Conservation (phyloP, 2,797 vertebrate species). For the Mastacembelus armatus region DNA sequence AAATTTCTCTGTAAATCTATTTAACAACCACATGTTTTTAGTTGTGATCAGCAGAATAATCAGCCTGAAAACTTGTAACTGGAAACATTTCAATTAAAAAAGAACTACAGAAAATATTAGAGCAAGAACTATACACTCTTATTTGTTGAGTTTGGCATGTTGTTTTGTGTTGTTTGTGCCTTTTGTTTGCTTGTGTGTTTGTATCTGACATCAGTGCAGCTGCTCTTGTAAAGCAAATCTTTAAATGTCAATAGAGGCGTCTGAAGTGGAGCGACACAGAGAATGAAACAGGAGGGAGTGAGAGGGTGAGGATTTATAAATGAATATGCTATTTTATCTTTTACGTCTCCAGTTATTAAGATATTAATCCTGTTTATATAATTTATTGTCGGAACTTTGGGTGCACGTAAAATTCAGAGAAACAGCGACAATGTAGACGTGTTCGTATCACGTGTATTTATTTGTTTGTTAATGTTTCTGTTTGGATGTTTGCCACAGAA, state of each 20-base stretch:
- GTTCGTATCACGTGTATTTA: too few relatives aligned
- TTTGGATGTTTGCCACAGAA: background rate
- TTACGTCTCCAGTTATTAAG: conserved; percentile 8
- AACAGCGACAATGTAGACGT: too few relatives aligned
- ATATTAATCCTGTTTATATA: conserved; percentile 12
- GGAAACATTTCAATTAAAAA: too few relatives aligned
- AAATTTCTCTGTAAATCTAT: too few relatives aligned
- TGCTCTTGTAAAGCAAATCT: conserved; percentile 1
- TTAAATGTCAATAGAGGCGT: conserved; percentile 23
- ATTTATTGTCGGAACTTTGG: background rate
- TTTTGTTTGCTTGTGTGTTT: conserved; percentile 22
- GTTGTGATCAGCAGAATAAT: too few relatives aligned
- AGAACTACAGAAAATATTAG: background rate
- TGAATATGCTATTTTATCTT: conserved; percentile 3
- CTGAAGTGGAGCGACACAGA: conserved; percentile 13
- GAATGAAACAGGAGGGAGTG: background rate
- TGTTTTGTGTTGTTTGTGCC: background rate
- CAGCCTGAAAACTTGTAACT: too few relatives aligned
- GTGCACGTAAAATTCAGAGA: background rate
- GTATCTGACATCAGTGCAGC: background rate
- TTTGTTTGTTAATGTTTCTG: too few relatives aligned
- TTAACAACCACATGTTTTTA: too few relatives aligned
- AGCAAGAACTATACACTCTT: too few relatives aligned
- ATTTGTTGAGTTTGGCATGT: background rate
- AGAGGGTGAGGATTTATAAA: background rate